Conservation (phyloP, 2,113 vertebrate genomes). For the Larimichthys crocea region DNA sequence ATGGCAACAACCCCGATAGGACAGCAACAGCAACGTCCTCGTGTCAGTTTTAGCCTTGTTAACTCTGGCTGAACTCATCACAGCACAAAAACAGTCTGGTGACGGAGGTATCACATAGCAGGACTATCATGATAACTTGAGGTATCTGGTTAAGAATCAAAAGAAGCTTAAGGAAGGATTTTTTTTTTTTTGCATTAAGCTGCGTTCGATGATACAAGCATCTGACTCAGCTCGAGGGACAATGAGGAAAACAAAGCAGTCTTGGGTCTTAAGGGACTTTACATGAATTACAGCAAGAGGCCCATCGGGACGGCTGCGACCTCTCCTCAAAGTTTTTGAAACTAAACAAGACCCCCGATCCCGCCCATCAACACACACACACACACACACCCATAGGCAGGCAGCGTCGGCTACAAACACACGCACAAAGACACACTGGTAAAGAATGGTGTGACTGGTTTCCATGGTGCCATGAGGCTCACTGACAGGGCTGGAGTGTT, state of each 20-base stretch:
- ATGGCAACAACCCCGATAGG: conserved; percentile 13
- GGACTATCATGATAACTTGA: conserved; percentile 13
- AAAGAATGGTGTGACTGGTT: conserved; percentile 76
- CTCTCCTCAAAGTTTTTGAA: conserved; percentile 74
- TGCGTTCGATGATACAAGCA: conserved; percentile 33
- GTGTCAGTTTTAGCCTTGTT: conserved; percentile 40
- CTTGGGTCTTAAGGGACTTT: conserved; percentile 75
- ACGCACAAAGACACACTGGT: conserved; percentile 52
- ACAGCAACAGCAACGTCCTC: conserved; percentile 25
- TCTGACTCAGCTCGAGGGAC: conserved; percentile 39
- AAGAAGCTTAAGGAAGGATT: neutral
- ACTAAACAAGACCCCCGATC: conserved; percentile 69
- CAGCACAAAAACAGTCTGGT: conserved; percentile 18
- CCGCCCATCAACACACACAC: conserved; percentile 67
- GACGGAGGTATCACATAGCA: conserved; percentile 43
- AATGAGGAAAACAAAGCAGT: conserved; percentile 70
- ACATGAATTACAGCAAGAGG: conserved; percentile 82
- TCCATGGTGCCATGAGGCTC: conserved; percentile 83
- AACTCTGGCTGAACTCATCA: conserved; percentile 56
- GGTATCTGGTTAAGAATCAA: conserved; percentile 26
- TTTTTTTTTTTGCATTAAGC: neutral
- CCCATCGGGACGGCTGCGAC: conserved; percentile 64
- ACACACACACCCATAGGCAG: conserved; percentile 44
- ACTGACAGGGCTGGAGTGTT: conserved; percentile 83
- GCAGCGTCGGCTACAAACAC: conserved; percentile 6